Evolutionary conservation across 1,140 invertebrate genomes (phyloP).

Genomic region (Plutomurus gul): DNA sequence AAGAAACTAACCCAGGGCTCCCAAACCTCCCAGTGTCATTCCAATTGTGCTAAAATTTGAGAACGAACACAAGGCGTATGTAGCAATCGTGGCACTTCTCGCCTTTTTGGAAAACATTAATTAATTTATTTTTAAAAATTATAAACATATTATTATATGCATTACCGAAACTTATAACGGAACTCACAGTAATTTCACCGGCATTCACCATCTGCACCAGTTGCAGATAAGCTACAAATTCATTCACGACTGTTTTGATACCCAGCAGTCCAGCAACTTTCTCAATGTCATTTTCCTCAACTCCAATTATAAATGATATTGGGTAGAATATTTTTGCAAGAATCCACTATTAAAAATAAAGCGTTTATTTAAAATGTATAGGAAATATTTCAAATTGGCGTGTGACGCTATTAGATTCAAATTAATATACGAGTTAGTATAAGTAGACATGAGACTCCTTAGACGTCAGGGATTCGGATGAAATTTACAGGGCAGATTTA

Average conservation of each 20-base stretch:
- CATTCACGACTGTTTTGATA: conserved; percentile 86
- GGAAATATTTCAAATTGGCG: too few species aligned
- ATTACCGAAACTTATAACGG: too few species aligned
- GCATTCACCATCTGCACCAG: conserved; percentile 62
- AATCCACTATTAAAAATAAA: conserved; percentile 66
- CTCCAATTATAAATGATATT: conserved; percentile 77
- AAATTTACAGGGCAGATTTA: too few species aligned
- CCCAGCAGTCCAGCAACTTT: conserved; percentile 80
- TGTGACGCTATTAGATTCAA: too few species aligned
- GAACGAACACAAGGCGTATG: conserved; percentile 94
- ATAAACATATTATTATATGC: too few species aligned
- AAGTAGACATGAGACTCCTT: too few species aligned
- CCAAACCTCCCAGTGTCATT: conserved; percentile 74
- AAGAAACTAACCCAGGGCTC: conserved; percentile 76
- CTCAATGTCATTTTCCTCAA: conserved; percentile 75
- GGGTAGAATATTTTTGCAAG: conserved; percentile 85
- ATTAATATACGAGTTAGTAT: too few species aligned
- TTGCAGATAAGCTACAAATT: conserved; percentile 84
- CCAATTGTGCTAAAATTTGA: conserved; percentile 89
- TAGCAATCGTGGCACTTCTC: conserved; percentile 79
- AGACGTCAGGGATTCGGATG: too few species aligned
- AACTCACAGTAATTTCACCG: too few species aligned
- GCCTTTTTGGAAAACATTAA: conserved; percentile 63
- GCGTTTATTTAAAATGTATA: too few species aligned
- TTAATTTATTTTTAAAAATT: too few species aligned